phyloP scores from a whole-genome alignment of 2,888 invertebrate genomes.

The Mythimna lalbum region DNA sequence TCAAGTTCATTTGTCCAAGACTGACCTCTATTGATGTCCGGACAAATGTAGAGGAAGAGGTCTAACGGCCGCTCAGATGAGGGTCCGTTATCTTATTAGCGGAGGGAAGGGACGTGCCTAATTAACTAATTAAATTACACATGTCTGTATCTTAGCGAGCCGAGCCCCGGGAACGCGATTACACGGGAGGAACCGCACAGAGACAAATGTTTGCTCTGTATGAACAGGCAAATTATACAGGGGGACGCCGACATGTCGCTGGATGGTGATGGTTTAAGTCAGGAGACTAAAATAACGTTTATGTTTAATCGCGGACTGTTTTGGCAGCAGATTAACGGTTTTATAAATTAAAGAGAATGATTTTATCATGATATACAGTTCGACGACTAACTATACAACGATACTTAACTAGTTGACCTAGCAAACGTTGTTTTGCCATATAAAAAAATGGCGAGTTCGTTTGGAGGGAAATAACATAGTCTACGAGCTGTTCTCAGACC shows the following conservation, averaged over 20 bases:
- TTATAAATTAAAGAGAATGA: too few species aligned
- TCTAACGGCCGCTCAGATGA: constrained; percentile 9
- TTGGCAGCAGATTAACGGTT: too few species aligned
- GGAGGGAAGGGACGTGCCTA: constrained; percentile 27
- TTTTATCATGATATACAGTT: too few species aligned
- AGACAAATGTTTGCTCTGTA: constrained; percentile 24
- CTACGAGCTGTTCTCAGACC: too few species aligned
- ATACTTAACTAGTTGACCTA: too few species aligned
- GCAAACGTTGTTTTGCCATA: too few species aligned
- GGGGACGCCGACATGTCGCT: background rate
- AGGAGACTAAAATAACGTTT: background rate
- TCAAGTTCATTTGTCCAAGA: constrained; percentile 3
- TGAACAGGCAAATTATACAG: constrained; percentile 12
- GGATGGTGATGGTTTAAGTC: background rate
- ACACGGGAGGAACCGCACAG: constrained; percentile 13
- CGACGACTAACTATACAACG: too few species aligned
- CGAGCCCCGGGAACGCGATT: constrained; percentile 23
- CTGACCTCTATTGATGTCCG: background rate
- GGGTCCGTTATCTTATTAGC: constrained; percentile 50
- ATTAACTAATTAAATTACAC: constrained; percentile 52
- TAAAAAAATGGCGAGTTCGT: too few species aligned
- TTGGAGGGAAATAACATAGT: too few species aligned
- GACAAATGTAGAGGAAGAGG: constrained; percentile 11
- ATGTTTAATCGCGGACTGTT: background rate
- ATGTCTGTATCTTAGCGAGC: constrained; percentile 39